These are phyloP conservation scores for Dolichoris vasculosae DNA, from an alignment of 1,140 invertebrate genomes.

Conservation along the genomic window DNA sequence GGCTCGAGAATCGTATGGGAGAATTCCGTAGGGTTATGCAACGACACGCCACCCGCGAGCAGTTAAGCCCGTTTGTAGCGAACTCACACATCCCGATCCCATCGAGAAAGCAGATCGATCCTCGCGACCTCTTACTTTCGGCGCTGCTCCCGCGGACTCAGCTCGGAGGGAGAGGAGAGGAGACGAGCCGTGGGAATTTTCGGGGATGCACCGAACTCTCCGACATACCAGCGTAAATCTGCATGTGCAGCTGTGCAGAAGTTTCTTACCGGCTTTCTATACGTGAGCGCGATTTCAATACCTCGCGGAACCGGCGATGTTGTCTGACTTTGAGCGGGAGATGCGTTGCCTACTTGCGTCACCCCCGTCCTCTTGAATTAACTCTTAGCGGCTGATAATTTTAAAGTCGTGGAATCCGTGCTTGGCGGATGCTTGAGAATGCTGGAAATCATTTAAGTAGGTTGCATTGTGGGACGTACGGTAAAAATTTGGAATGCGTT, in stretches of 20 bases:
- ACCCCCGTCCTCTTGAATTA: not conserved
- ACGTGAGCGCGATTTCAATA: not conserved
- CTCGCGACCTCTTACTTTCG: conserved; percentile 54
- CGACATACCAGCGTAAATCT: conserved; percentile 34
- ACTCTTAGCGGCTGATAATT: not conserved
- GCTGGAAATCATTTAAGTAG: not conserved
- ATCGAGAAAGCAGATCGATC: conserved; percentile 63
- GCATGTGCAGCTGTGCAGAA: not conserved
- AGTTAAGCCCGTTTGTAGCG: conserved; percentile 3
- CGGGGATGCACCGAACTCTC: conserved; percentile 44
- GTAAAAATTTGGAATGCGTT: not conserved
- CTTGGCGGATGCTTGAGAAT: not conserved
- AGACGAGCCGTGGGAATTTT: conserved; percentile 62
- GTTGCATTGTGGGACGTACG: no score
- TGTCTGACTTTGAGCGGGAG: not conserved
- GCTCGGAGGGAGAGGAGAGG: conserved; percentile 37
- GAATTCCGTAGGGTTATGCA: conserved; percentile 56
- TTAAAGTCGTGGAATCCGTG: not conserved
- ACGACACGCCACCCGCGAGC: conserved; percentile 45
- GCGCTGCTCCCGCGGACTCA: conserved; percentile 46
- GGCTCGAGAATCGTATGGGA: conserved; percentile 17
- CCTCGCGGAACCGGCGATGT: no score
- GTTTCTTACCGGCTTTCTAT: not conserved
- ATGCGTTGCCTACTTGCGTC: not conserved
- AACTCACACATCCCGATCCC: conserved; percentile 54